These are phyloP conservation scores for Gobio occitaniae DNA, from an alignment of 2,797 vertebrate genomes.

Conservation along the genomic window DNA sequence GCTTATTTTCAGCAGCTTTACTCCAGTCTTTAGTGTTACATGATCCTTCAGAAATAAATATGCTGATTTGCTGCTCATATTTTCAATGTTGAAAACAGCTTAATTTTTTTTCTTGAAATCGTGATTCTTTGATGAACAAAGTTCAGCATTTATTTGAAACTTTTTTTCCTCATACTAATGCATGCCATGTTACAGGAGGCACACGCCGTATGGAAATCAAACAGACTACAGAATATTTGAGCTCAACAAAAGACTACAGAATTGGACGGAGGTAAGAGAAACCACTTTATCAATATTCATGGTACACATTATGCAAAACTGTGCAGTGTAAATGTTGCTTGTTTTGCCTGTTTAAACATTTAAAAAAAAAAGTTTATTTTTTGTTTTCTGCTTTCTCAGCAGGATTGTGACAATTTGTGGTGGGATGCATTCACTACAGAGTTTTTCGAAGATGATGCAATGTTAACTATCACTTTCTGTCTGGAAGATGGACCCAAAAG, in stretches of 20 bases:
- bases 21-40: not conserved
- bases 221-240: conserved; percentile 99
- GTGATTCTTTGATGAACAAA: not conserved
- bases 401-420: conserved; percentile 95
- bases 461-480: conserved; percentile 92
- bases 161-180: not conserved
- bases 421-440: conserved; percentile 93
- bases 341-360: not conserved
- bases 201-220: conserved; percentile 98
- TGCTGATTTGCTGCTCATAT: not conserved
- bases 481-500: conserved; percentile 92
- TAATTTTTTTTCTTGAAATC: not conserved
- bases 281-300: not conserved
- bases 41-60: not conserved
- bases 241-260: conserved; percentile 98
- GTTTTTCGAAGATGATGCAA: conserved; percentile 91
- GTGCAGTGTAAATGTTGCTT: not conserved
- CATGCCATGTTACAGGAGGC: conserved; percentile 85
- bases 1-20: not conserved
- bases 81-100: not conserved
- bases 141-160: not conserved
- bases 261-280: conserved; percentile 94
- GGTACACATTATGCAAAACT: not conserved
- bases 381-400: conserved; percentile 41
- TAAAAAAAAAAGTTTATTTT: too few species aligned